Base-by-base conservation (phyloP, 2,113 vertebrate species). In the Rattus norvegicus region DNA sequence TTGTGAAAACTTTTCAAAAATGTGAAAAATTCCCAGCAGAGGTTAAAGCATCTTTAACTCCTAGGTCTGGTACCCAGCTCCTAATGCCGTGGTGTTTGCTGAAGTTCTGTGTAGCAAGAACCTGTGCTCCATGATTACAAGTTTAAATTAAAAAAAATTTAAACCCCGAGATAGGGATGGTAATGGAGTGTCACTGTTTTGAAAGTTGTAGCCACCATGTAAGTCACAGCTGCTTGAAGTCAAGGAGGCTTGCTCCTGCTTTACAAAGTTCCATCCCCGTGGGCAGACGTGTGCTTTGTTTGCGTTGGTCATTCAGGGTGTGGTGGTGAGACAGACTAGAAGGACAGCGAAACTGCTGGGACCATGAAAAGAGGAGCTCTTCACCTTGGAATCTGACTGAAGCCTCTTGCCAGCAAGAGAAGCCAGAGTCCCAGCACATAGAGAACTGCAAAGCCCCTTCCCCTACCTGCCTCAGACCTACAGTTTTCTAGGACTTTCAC, bases 241-340 rank as follows among this genome's bases (percentile, higher is more conserved):
- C 49, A 54, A 10, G 70, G 33, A 49, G 61, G 28, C 39, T 79
- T 30, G 22, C 43, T 61, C 52, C 52, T 77, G 83, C n/a, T 49
- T n/a, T 22, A 47, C 6, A 0, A 7, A 7, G 13, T 67, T 4
- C 70, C 9, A 43, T 56, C 49, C n/a, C 0, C 1, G 0, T 3
- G 12, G 6, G 33, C 39, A 65, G 63, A 54, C 2, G 47, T 26
- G 12, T 39, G 26, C 59, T 84, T 30, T 76, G n/a, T 28, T 79
- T n/a, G 61, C 43, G 4, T 43, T 63, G 24, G 9, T 84, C 28
- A 19, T 54, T 72, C 36, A 85, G 47, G 7, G 10, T 72, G 22
- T 79, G 24, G 5, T 67, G 36, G 16, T 33, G 43, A 87, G 63
- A 30, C 84, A 87, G 43, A 52, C 28, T 33, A 52, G 84, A 39